Percentiles rank a stretch among this genome's conserved stretches.
Conservation (phyloP, 2,888 invertebrate genomes). For the Periphyllus acericola region DNA sequence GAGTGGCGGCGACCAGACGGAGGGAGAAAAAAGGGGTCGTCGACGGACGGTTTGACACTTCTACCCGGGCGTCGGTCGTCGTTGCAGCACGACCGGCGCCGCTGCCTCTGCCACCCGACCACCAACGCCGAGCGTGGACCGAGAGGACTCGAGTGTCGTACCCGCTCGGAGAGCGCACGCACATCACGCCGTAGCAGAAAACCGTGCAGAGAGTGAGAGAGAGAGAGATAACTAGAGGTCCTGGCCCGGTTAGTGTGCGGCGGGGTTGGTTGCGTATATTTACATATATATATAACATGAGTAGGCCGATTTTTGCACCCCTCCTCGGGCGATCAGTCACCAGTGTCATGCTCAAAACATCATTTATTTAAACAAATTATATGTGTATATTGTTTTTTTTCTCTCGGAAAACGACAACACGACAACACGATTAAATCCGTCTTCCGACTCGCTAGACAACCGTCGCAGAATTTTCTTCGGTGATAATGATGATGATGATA, state of each 20-base stretch:
- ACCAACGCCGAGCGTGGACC: not conserved
- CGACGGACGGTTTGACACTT: conserved; percentile 28
- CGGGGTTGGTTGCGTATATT: not conserved
- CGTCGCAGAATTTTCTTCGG: not conserved
- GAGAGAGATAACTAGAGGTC: not conserved
- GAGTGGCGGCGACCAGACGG: not conserved
- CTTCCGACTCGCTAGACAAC: not conserved
- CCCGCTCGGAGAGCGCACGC: not conserved
- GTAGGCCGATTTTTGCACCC: conserved; percentile 23
- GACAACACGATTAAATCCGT: too few species aligned
- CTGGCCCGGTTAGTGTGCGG: not conserved
- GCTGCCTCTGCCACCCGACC: not conserved
- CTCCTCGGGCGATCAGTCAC: not conserved
- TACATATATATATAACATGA: not conserved
- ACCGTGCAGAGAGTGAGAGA: not conserved
- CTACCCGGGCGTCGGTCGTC: not conserved
- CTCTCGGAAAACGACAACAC: not conserved
- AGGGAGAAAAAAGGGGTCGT: conserved; percentile 5
- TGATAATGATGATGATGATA: not conserved
- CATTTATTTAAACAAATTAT: too few species aligned
- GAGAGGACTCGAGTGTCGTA: not conserved
- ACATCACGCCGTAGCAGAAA: not conserved
- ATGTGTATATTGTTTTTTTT: too few species aligned
- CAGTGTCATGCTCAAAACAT: too few species aligned
- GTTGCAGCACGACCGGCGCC: not conserved